Evolutionary conservation across 1,140 invertebrate genomes (phyloP).

Genomic region (Nilaparvata lugens): DNA sequence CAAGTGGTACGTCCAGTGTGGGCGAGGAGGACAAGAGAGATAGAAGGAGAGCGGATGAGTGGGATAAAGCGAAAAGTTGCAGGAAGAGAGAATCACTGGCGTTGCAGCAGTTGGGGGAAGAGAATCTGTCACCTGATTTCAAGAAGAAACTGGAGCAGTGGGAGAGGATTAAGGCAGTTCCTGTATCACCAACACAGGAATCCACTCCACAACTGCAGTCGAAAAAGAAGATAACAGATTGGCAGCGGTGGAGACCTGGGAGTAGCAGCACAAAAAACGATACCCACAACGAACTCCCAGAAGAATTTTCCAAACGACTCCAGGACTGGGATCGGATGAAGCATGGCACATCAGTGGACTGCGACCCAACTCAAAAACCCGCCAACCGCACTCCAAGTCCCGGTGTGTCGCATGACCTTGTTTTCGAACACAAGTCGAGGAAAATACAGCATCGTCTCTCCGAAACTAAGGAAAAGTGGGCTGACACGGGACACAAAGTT

Average conservation of each 20-base stretch:
- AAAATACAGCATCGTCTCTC: conserved; percentile 27
- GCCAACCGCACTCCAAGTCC: conserved; percentile 34
- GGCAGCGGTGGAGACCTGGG: conserved; percentile 55
- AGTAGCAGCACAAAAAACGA: conserved; percentile 24
- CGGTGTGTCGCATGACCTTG: conserved; percentile 32
- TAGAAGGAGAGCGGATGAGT: conserved; percentile 34
- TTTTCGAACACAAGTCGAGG: conserved; percentile 25
- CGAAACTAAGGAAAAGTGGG: conserved; percentile 13
- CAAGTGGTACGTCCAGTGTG: conserved; percentile 17
- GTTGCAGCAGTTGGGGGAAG: conserved; percentile 40
- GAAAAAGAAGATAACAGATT: conserved; percentile 52
- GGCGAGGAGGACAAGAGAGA: conserved; percentile 32
- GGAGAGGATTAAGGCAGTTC: conserved; percentile 62
- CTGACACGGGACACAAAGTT: conserved; percentile 2
- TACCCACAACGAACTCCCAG: conserved; percentile 31
- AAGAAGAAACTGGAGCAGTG: conserved; percentile 75
- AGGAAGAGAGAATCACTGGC: conserved; percentile 10
- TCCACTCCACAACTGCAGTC: conserved; percentile 32
- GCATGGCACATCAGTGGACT: not conserved
- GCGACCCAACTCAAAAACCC: not conserved
- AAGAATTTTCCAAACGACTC: conserved; percentile 43
- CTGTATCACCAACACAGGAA: conserved; percentile 20
- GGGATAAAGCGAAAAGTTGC: conserved; percentile 33
- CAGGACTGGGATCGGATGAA: conserved; percentile 44
- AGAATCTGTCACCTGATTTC: conserved; percentile 63